Conservation (phyloP, 2,888 invertebrate species). For the Thelaira solivaga region DNA sequence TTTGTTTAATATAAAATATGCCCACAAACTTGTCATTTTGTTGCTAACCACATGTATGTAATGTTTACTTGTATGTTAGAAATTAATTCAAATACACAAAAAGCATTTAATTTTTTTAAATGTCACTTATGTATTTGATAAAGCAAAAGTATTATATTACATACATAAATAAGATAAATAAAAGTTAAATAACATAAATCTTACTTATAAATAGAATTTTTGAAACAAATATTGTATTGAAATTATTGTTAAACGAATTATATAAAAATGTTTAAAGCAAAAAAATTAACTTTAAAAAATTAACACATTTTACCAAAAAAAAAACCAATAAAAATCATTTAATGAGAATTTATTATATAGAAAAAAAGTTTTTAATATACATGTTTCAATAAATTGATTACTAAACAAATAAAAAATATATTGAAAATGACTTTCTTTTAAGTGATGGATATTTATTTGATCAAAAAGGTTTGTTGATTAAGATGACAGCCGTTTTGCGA, state of each 20-base stretch:
- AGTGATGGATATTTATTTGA: too few relatives aligned
- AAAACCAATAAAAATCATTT: neutral
- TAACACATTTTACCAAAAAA: constrained; percentile 9
- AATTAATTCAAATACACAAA: too few relatives aligned
- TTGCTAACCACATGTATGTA: too few relatives aligned
- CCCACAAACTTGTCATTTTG: too few relatives aligned
- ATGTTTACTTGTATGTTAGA: too few relatives aligned
- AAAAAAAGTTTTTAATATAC: constrained; percentile 33
- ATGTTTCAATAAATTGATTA: constrained; percentile 31
- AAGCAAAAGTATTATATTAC: too few relatives aligned
- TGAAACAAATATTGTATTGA: constrained; percentile 6
- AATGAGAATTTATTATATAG: constrained; percentile 23
- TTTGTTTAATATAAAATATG: too few relatives aligned
- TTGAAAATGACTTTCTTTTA: neutral
- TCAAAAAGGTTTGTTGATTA: neutral
- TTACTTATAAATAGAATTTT: neutral
- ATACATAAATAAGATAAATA: neutral
- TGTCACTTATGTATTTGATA: too few relatives aligned
- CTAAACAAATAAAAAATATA: neutral
- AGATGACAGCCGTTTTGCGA: too few relatives aligned
- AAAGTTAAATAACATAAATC: too few relatives aligned
- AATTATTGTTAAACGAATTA: constrained; percentile 32
- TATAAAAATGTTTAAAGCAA: too few relatives aligned
- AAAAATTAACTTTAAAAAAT: neutral
- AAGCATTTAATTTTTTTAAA: too few relatives aligned